Percentiles rank a stretch among this genome's conserved stretches.
These are phyloP conservation scores for Papilio gigon DNA, from an alignment of 2,888 invertebrate species.

Conservation along the genomic window DNA sequence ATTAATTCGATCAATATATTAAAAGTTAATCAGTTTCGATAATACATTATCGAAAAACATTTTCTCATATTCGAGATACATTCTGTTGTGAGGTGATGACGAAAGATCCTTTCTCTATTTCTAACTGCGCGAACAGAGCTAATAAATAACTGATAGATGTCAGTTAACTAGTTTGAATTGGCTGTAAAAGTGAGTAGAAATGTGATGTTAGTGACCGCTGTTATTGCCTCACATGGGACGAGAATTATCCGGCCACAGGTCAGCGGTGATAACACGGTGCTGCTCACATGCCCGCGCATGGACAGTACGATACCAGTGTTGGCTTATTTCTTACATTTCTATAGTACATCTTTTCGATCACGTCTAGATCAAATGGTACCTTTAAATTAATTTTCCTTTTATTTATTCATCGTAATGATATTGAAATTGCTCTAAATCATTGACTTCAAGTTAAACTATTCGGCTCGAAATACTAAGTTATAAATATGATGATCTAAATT, in stretches of 20 bases:
- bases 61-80: no score
- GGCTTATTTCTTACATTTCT: constrained; percentile 35
- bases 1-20: neutral
- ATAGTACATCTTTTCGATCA: neutral
- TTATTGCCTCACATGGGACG: constrained; percentile 71
- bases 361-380: neutral
- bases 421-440: neutral
- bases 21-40: neutral
- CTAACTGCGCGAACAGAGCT: neutral
- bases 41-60: neutral
- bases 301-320: constrained; percentile 56
- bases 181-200: constrained; percentile 41
- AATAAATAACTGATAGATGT: neutral
- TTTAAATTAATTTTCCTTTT: neutral
- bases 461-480: neutral
- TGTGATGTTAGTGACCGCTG: constrained; percentile 66
- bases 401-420: neutral
- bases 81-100: neutral
- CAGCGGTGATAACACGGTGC: constrained; percentile 69
- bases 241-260: constrained; percentile 75
- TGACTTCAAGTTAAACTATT: neutral
- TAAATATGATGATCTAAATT: neutral
- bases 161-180: constrained; percentile 8
- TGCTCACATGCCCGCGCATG: constrained; percentile 53
- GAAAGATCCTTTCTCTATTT: constrained; percentile 11